A percentile compares a stretch with the other conserved stretches of the same genome.
Conservation (phyloP, 2,888 invertebrate species). For the Dermolepida albohirtum region DNA sequence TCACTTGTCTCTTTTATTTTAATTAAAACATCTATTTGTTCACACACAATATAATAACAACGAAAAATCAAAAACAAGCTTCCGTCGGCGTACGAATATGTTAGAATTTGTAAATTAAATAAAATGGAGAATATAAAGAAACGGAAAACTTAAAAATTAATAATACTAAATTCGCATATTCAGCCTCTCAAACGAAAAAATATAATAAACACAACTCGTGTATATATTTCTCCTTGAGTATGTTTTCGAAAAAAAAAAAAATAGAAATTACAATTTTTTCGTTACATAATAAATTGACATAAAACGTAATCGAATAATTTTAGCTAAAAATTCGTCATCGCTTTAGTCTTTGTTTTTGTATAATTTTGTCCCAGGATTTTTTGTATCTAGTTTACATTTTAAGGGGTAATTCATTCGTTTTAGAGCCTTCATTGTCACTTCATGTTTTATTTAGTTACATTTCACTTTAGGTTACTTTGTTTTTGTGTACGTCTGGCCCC, state of each 20-base stretch:
- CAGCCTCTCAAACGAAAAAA: constrained; percentile 24
- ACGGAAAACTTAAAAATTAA: constrained; percentile 27
- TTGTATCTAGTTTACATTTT: constrained; percentile 7
- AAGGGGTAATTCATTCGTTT: constrained; percentile 8
- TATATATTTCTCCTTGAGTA: neutral
- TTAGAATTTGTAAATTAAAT: neutral
- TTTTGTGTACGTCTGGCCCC: constrained; percentile 24
- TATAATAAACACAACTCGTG: constrained; percentile 5
- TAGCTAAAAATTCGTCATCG: constrained; percentile 13
- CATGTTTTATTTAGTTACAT: neutral
- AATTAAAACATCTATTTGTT: constrained; percentile 45
- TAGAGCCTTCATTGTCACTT: neutral
- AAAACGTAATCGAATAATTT: constrained; percentile 19
- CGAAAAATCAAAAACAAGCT: constrained; percentile 21
- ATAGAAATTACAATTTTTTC: constrained; percentile 1
- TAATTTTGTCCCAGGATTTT: constrained; percentile 15
- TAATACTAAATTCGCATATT: constrained; percentile 20
- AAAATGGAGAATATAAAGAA: constrained; percentile 8
- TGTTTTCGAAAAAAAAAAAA: constrained; percentile 3
- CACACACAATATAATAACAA: constrained; percentile 47
- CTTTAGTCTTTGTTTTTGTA: constrained; percentile 1
- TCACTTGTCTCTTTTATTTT: constrained; percentile 40
- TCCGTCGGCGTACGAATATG: constrained; percentile 3
- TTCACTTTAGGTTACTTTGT: constrained; percentile 5
- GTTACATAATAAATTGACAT: constrained; percentile 1